These are phyloP conservation scores for Sinonovacula constricta DNA, from an alignment of 1,140 invertebrate species.

Conservation along the genomic window DNA sequence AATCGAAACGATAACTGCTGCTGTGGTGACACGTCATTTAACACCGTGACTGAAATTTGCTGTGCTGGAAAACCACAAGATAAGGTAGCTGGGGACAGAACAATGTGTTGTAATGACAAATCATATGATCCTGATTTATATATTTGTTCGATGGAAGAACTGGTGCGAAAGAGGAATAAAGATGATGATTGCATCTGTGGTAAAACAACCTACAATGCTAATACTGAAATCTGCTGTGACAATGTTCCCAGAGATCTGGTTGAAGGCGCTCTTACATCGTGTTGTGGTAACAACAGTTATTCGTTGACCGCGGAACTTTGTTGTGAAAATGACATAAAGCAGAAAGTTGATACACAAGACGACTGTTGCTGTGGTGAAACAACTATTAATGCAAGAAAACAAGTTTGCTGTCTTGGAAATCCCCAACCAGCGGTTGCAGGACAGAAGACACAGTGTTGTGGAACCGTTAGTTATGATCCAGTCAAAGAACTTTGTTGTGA, in stretches of 20 bases:
- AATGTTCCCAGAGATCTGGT: slow-evolving; percentile 23
- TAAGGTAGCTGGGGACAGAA: slow-evolving; percentile 29
- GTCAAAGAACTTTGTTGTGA: slow-evolving; percentile 39
- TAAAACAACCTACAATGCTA: slow-evolving; percentile 39
- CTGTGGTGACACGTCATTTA: slow-evolving; percentile 31
- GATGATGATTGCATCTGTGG: slow-evolving; percentile 40
- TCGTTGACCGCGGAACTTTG: slow-evolving; percentile 27
- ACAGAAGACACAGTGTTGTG: slow-evolving; percentile 29
- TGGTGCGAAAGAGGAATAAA: slow-evolving; percentile 33
- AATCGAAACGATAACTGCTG: slow-evolving; percentile 23
- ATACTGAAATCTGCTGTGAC: slow-evolving; percentile 38
- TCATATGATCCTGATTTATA: slow-evolving; percentile 35
- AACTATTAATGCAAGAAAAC: slow-evolving; percentile 36
- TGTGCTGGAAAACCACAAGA: slow-evolving; percentile 36
- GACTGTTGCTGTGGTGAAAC: slow-evolving; percentile 40
- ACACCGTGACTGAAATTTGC: slow-evolving; percentile 34
- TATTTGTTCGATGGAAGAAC: slow-evolving; percentile 7
- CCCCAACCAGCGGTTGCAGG: slow-evolving; percentile 28
- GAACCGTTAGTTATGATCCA: slow-evolving; percentile 17
- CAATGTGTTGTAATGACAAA: slow-evolving; percentile 30
- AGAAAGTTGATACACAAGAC: slow-evolving; percentile 19
- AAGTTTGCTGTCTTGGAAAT: slow-evolving; percentile 37
- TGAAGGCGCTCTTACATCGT: slow-evolving; percentile 24
- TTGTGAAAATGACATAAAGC: slow-evolving; percentile 31
- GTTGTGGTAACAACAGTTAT: slow-evolving; percentile 34